phyloP scores from a whole-genome alignment of 1,140 invertebrate genomes.

The Zaprionus nigranus region DNA sequence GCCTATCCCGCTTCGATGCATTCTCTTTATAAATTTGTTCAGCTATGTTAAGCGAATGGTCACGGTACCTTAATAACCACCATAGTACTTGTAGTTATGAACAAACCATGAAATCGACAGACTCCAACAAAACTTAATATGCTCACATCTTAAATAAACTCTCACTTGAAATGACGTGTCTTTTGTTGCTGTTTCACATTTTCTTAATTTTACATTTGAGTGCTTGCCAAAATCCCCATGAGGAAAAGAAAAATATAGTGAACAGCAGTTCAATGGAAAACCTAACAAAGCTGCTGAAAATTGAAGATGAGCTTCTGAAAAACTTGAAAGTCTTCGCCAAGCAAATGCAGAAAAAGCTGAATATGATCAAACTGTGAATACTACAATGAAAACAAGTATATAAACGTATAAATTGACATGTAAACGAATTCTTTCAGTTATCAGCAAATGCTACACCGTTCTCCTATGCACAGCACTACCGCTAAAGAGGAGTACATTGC shows the following conservation, averaged over 20 bases:
- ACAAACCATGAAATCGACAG: not conserved
- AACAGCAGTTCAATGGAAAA: constrained; percentile 41
- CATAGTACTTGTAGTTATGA: too few species aligned
- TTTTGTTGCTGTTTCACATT: not conserved
- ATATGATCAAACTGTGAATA: constrained; percentile 45
- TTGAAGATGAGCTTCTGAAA: constrained; percentile 35
- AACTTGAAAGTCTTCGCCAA: constrained; percentile 20
- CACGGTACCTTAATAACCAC: not conserved
- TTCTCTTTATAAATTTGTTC: not conserved
- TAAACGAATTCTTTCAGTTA: constrained; percentile 10
- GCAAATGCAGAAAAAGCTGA: constrained; percentile 49
- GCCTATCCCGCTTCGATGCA: too few species aligned
- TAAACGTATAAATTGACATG: not conserved
- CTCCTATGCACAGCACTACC: not conserved
- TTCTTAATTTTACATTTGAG: not conserved
- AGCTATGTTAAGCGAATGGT: not conserved
- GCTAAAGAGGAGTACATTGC: constrained; percentile 37
- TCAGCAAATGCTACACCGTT: constrained; percentile 19
- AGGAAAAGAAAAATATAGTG: not conserved
- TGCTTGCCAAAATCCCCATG: not conserved
- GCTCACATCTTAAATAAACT: not conserved
- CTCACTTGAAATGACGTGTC: constrained; percentile 27
- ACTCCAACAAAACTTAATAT: not conserved
- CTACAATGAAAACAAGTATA: not conserved
- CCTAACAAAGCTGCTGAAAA: constrained; percentile 45